A percentile compares a stretch with the other conserved stretches of the same genome.
Evolutionary conservation across 2,888 invertebrate genomes (phyloP).

Genomic region (Dryomyza anilis): DNA sequence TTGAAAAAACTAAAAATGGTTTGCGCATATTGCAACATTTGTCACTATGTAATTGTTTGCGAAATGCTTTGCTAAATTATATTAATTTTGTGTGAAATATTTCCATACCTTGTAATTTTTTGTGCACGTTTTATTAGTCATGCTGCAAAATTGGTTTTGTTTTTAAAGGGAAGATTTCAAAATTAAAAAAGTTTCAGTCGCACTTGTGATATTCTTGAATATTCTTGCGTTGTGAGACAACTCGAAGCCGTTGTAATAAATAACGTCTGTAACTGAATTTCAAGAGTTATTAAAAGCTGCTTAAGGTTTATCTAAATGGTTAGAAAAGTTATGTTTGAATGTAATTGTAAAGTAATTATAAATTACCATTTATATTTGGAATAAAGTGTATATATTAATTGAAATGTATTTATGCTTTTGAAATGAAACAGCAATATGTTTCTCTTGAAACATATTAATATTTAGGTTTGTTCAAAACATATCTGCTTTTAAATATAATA

Average conservation of each 20-base stretch:
- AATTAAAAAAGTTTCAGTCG: conserved; percentile 23
- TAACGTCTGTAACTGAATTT: too few relatives aligned
- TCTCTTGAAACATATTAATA: too few relatives aligned
- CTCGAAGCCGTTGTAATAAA: too few relatives aligned
- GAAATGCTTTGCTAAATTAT: background rate
- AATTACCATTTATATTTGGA: too few relatives aligned
- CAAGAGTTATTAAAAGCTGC: too few relatives aligned
- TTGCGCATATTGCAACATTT: conserved; percentile 2
- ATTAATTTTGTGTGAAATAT: conserved; percentile 10
- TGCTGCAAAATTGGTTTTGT: background rate
- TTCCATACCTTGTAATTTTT: background rate
- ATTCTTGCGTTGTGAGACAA: background rate
- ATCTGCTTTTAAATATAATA: too few relatives aligned
- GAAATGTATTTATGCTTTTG: too few relatives aligned
- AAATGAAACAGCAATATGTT: too few relatives aligned
- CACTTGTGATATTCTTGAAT: background rate
- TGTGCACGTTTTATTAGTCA: background rate
- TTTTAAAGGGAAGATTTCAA: background rate
- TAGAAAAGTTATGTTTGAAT: background rate
- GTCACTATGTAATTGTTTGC: conserved; percentile 10
- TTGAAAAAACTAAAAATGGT: too few relatives aligned
- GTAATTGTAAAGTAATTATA: too few relatives aligned
- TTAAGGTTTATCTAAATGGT: background rate
- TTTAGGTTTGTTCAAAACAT: too few relatives aligned
- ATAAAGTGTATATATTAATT: too few relatives aligned